Conservation (phyloP, 2,113 vertebrate species). For the Anseranas semipalmata region DNA sequence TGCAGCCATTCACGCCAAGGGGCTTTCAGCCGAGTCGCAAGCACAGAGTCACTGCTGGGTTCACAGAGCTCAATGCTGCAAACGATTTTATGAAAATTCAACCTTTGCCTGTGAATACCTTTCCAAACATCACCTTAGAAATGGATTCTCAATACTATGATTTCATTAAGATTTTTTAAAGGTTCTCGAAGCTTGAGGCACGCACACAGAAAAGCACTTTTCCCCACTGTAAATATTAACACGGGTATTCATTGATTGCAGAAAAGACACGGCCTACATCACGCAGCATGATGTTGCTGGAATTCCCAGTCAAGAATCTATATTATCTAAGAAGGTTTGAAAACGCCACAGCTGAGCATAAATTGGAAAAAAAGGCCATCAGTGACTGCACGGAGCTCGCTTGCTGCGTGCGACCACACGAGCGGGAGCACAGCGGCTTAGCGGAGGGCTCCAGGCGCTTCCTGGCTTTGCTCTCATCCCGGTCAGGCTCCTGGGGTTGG, state of each 20-base stretch:
- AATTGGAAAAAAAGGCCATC: too few species aligned
- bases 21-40: background rate
- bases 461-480: background rate
- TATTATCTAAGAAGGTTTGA: background rate
- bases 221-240: background rate
- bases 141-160: background rate
- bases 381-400: accelerated
- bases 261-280: background rate
- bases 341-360: background rate
- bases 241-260: background rate
- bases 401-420: background rate
- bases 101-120: background rate
- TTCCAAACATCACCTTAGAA: background rate
- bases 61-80: background rate
- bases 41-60: too few species aligned
- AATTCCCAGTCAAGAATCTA: background rate
- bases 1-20: background rate
- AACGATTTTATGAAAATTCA: background rate
- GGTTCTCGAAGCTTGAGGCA: background rate
- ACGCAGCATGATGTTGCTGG: background rate
- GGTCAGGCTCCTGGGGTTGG: accelerated
- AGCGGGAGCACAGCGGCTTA: background rate
- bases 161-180: background rate
- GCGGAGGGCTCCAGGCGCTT: too few species aligned
- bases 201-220: background rate